Percentiles rank a stretch among this genome's conserved stretches.
Conservation (phyloP, 2,113 vertebrate species). For the Tenebrosternarchus preto region DNA sequence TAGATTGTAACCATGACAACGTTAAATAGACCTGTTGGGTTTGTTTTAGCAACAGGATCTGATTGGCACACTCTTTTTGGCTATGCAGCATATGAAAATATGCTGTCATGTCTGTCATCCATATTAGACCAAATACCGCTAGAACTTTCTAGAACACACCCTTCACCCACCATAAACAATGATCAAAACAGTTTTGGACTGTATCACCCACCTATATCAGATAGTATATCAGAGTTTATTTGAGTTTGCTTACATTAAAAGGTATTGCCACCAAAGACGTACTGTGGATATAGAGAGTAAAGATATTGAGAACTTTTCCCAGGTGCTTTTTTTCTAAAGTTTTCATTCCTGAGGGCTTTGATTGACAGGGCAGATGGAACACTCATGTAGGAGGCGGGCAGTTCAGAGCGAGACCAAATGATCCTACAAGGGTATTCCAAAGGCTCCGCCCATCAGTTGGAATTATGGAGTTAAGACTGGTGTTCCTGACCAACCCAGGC, state of each 20-base stretch:
- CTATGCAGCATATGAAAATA: neutral
- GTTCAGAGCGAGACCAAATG: conserved; percentile 27
- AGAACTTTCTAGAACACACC: neutral
- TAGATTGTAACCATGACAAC: conserved; percentile 29
- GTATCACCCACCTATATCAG: neutral
- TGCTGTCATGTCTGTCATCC: neutral
- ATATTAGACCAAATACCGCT: neutral
- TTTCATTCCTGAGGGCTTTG: conserved; percentile 16
- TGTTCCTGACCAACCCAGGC: neutral
- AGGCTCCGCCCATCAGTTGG: conserved; percentile 32
- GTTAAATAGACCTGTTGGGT: conserved; percentile 10
- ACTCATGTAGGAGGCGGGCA: conserved; percentile 29
- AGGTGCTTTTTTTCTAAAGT: neutral
- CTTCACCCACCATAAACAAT: neutral
- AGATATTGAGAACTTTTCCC: too few relatives aligned
- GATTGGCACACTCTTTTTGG: neutral
- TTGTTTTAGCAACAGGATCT: conserved; percentile 16
- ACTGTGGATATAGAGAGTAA: too few relatives aligned
- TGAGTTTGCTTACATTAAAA: too few relatives aligned
- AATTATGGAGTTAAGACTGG: neutral
- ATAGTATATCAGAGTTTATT: neutral
- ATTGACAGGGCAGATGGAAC: conserved; percentile 47
- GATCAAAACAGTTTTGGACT: neutral
- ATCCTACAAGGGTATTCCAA: conserved; percentile 47
- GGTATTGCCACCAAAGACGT: too few relatives aligned